Evolutionary conservation across 2,797 vertebrate genomes (phyloP), one percentile per base, ranked within the genome.

Genomic region (Pseudotriccus pelzelni): DNA sequence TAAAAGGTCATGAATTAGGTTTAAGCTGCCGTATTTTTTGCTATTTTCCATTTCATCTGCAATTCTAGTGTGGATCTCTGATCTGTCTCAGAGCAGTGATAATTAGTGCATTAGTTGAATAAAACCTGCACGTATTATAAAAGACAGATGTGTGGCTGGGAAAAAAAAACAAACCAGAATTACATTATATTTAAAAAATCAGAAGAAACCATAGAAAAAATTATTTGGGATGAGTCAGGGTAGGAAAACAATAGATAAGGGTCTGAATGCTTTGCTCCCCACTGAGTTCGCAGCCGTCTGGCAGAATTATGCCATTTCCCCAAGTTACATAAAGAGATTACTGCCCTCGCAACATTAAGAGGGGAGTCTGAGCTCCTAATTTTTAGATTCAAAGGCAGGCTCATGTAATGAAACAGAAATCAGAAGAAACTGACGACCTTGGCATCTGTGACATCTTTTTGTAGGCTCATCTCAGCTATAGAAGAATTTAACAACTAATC

Each of bases 311-410:
- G 87, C 80, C 83, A 60, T 87, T 94, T 93, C 56, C 76, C 50
- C 4, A 2, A 16, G 77, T 96, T 96, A 96, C 8, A 2, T 94
- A 95, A 96, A 93, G 74, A 68, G 87, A 94, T 94, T 95, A 89
- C 67, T 95, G 91, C 55, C 89, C 72, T 89, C 28, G 2, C 55
- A 79, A 18, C 18, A 37, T 16, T 73, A 83, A 84, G 37, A 84
- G 41, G 41, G 63, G 28, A 96, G 60, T 74, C 86, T 87, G 87
- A 93, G 79, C 82, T 92, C 69, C 89, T 91, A 81, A 94, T 78
- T 86, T 92, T 84, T 49, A 78, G 55, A 67, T 82, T 67, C 34
- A 49, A 91, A 84, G 20, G 60, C 67, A 55, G 41, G 27, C 9
- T 90, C 25, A 46, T 2, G 1, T 62, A 70, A 78, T 53, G 66